phyloP scores from a whole-genome alignment of 1,140 invertebrate genomes.

The Brachionus sp. region DNA sequence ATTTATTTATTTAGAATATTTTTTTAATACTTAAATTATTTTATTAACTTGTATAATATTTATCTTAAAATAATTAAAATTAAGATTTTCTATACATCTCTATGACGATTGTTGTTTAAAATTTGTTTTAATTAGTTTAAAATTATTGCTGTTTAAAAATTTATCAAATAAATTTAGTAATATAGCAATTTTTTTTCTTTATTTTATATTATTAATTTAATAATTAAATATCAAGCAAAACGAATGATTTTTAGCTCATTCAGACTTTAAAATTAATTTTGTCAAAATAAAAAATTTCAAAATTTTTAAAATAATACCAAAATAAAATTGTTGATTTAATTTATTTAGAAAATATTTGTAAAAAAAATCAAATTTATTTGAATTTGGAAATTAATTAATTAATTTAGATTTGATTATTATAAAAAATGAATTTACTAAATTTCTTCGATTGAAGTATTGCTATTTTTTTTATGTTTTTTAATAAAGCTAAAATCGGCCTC shows the following conservation, averaged over 20 bases:
- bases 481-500: constrained; percentile 16
- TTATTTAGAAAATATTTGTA: background rate
- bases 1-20: background rate
- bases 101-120: too few relatives aligned
- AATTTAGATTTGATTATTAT: background rate
- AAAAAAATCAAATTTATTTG: background rate
- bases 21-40: background rate
- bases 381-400: background rate
- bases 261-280: too few relatives aligned
- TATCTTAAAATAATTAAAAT: too few relatives aligned
- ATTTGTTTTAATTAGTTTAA: too few relatives aligned
- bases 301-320: background rate
- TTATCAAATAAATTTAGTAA: too few relatives aligned
- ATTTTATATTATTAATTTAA: too few relatives aligned
- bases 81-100: too few relatives aligned
- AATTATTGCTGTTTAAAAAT: too few relatives aligned
- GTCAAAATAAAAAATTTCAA: too few relatives aligned
- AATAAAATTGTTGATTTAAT: background rate
- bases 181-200: too few relatives aligned
- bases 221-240: too few relatives aligned
- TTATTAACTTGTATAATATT: background rate
- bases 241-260: too few relatives aligned
- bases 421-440: background rate
- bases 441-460: background rate
- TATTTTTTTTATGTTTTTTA: constrained; percentile 30